Evolutionary conservation across 2,888 invertebrate species (phyloP), one percentile per base, ranked within the genome.

Genomic region (Papilio elwesi): DNA sequence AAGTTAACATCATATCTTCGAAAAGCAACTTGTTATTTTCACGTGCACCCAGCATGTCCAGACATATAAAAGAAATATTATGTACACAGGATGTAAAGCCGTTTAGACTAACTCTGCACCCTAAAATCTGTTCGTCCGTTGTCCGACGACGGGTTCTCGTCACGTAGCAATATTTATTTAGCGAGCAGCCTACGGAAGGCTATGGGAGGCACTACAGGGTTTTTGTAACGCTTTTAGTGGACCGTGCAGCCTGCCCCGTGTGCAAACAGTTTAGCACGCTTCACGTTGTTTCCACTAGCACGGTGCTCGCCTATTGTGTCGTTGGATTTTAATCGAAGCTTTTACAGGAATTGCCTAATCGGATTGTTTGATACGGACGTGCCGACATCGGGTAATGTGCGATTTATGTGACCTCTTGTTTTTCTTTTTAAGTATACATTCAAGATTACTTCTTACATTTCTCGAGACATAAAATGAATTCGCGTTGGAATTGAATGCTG

Each of bases 111-210:
- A 57, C 38, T 62, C 43, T 62, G 43, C 43, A 62, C 59, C 59
- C 59, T 62, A 62, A 62, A 62, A 62, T 43, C 43, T 62, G 43
- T 62, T n/a, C 80, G 82, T 82, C 83, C 80, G 83, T 78, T 79
- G 77, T 78, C 76, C 79, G 86, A 74, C 83, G 88, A 89, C 89
- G 87, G 83, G 78, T 77, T 75, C 76, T 75, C 78, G 84, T 87
- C 89, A 87, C 89, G 88, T 82, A 85, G 85, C 90, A 86, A 90
- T 92, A 91, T 92, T 92, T 92, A 90, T 90, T 92, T 92, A 86
- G 88, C 91, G 88, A 85, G 8, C 43, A 43, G 43, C 8, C 43
- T 43, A 43, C 43, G 6, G 43, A 43, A 43, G 43, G 43, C 43
- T 43, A 43, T 6, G 13, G 57, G 69, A 74, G 75, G 76, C 69